Evolutionary conservation across 2,797 vertebrate genomes (phyloP), one percentile per base, ranked within the genome.

Genomic region (Borostomias antarcticus): DNA sequence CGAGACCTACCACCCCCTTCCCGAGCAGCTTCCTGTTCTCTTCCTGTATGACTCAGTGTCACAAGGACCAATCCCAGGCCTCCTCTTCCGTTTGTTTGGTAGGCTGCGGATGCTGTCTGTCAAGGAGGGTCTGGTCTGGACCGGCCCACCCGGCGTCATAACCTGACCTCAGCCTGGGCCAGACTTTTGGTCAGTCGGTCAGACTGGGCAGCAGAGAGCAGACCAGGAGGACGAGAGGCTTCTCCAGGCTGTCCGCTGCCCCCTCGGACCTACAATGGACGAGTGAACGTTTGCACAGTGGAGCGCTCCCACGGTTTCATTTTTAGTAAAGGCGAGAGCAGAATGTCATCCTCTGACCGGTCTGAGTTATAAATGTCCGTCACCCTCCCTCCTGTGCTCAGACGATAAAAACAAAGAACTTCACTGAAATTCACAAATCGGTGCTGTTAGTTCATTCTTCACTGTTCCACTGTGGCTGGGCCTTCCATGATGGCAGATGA

Each of bases 21-120:
- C 83, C 83, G 37, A 33, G n/a, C 54, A 25, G 78, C 69, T 89
- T 89, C 88, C 86, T 75, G 58, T 62, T 32, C 76, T 70, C 80
- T 89, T 91, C 86, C 88, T 80, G 86, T 84, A 77, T 87, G 85
- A 88, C 85, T 88, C 80, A 79, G 60, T 83, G 74, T 81, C 68
- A 72, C 58, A 7, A 69, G 70, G 70, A 72, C 82, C 83, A 86
- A 83, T 66, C 68, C 56, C 57, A 75, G 23, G 67, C 73, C 80
- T 75, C 77, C 73, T 64, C 69, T 75, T 65, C 66, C 35, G 69
- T 75, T 72, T 64, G 47, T 21, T 23, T 63, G 47, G 63, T 51
- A 58, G 48, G 60, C 66, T 57, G 51, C 32, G 50, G 77, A 72
- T 45, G 73, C 54, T 76, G 78, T 69, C 62, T 71, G 68, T 79